phyloP scores from a whole-genome alignment of 2,113 vertebrate species.

The Xiphophorus maculatus region DNA sequence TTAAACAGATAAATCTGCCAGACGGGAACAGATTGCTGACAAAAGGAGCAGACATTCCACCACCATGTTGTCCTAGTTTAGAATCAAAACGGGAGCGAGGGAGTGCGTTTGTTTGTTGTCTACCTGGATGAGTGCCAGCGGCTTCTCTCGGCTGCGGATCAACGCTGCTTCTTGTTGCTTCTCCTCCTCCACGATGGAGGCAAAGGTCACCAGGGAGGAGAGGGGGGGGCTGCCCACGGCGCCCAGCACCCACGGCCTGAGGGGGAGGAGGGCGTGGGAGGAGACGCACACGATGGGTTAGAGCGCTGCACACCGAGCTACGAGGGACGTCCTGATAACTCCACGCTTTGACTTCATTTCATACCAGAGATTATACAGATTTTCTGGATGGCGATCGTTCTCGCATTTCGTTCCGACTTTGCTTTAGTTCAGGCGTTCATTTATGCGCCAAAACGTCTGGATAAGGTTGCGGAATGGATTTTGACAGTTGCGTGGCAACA shows the following conservation, averaged over 20 bases:
- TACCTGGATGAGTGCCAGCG: conserved; percentile 97
- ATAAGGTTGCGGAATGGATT: no score
- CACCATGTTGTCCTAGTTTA: not conserved
- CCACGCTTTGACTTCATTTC: no score
- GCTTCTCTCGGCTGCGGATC: conserved; percentile 93
- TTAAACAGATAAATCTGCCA: conserved; percentile 17
- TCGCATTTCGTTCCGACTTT: not conserved
- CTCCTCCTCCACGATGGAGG: conserved; percentile 94
- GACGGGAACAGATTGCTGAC: not conserved
- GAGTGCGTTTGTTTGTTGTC: conserved; percentile 4
- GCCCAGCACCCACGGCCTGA: conserved; percentile 90
- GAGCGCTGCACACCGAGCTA: no score
- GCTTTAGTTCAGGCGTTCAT: not conserved
- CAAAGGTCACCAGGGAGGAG: conserved; percentile 85
- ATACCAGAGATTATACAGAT: no score
- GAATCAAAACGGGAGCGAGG: not conserved
- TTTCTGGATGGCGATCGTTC: no score
- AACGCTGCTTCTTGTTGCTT: conserved; percentile 94
- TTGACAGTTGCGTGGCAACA: not conserved
- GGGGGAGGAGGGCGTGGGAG: not conserved
- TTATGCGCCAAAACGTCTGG: not conserved
- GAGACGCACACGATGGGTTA: not conserved
- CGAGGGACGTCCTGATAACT: no score
- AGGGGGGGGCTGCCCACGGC: conserved; percentile 77
- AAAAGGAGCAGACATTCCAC: not conserved